These are phyloP conservation scores for Trachops cirrhosus DNA, from an alignment of 2,797 vertebrate genomes.

Conservation along the genomic window DNA sequence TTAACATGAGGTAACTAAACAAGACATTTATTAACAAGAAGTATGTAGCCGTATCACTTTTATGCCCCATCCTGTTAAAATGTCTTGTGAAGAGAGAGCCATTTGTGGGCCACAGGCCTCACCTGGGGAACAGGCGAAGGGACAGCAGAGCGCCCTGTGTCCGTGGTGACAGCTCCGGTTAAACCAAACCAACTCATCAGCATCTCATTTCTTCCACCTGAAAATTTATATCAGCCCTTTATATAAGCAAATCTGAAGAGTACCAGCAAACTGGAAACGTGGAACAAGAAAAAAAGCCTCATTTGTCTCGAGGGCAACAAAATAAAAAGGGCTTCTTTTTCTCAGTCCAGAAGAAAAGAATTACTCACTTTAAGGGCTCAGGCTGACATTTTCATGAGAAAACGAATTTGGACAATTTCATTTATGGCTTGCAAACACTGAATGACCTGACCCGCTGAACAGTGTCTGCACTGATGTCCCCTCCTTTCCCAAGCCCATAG, in stretches of 20 bases:
- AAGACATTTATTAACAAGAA: conserved; percentile 60
- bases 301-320: conserved; percentile 33
- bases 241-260: neutral
- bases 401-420: conserved; percentile 59
- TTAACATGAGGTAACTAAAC: conserved; percentile 37
- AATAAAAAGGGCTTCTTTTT: conserved; percentile 47
- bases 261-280: conserved; percentile 51
- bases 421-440: conserved; percentile 51
- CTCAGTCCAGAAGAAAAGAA: conserved; percentile 50
- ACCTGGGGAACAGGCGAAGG: neutral
- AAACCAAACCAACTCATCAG: neutral
- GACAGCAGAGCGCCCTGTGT: neutral
- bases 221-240: neutral
- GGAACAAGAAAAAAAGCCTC: conserved; percentile 51
- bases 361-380: conserved; percentile 52
- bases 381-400: conserved; percentile 71
- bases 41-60: conserved; percentile 23
- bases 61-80: conserved; percentile 41
- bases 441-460: conserved; percentile 19
- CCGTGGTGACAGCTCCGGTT: neutral
- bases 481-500: neutral
- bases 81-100: conserved; percentile 13
- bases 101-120: neutral
- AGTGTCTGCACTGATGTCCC: neutral
- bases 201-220: neutral